Evolutionary conservation across 2,888 invertebrate genomes (phyloP).

Genomic region (Andrena praecox): DNA sequence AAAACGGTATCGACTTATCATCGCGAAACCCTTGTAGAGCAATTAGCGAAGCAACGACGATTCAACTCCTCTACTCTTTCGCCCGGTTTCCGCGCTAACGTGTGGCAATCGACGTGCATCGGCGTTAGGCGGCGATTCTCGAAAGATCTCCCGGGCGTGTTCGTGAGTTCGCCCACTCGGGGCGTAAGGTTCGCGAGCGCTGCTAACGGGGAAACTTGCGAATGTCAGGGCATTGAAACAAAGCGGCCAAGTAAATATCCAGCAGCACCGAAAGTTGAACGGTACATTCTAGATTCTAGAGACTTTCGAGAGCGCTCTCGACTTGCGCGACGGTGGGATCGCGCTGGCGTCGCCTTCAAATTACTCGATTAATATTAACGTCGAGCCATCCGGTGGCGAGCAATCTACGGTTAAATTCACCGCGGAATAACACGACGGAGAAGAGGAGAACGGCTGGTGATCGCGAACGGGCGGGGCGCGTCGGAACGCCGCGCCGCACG

Average conservation of each 20-base stretch:
- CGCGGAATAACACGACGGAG: background rate
- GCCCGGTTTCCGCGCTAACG: slow-evolving; percentile 24
- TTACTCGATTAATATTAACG: slow-evolving; percentile 29
- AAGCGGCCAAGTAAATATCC: slow-evolving; percentile 9
- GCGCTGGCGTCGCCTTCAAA: background rate
- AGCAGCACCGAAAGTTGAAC: background rate
- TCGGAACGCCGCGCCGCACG: background rate
- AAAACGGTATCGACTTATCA: background rate
- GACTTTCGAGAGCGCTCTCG: background rate
- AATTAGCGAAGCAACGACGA: background rate
- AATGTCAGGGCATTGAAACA: slow-evolving; percentile 6
- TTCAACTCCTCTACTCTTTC: background rate
- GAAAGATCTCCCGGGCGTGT: slow-evolving; percentile 33
- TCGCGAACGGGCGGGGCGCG: background rate
- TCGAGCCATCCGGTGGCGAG: background rate
- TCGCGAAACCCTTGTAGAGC: background rate
- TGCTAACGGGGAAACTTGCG: slow-evolving; percentile 11
- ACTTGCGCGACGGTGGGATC: background rate
- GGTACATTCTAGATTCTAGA: background rate
- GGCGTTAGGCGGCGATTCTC: slow-evolving; percentile 23
- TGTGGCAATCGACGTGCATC: slow-evolving; percentile 39
- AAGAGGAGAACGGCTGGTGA: background rate
- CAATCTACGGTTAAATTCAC: slow-evolving; percentile 23
- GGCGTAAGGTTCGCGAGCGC: background rate
- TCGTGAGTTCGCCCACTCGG: slow-evolving; percentile 41